These are phyloP conservation scores for Diabrotica balteata DNA, from an alignment of 2,888 invertebrate species.

Conservation along the genomic window DNA sequence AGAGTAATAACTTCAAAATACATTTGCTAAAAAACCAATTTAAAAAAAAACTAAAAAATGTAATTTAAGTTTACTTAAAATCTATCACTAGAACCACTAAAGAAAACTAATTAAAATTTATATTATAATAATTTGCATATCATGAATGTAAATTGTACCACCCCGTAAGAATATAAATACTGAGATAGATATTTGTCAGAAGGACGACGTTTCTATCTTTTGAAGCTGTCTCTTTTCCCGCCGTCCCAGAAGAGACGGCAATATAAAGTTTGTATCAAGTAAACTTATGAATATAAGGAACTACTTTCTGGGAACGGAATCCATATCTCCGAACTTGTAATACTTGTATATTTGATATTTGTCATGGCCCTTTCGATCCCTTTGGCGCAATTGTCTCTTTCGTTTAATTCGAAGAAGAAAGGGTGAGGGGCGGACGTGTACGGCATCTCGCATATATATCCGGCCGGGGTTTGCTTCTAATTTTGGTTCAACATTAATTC, in stretches of 20 bases:
- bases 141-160: no score
- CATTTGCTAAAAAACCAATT: no score
- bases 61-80: not conserved
- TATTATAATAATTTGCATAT: no score
- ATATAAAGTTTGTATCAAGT: slow-evolving; percentile 57
- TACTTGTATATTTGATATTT: slow-evolving; percentile 57
- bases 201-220: slow-evolving; percentile 46
- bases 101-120: no score
- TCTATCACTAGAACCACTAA: not conserved
- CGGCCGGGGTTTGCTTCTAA: slow-evolving; percentile 31
- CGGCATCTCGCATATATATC: slow-evolving; percentile 6
- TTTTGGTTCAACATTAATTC: slow-evolving; percentile 37
- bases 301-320: slow-evolving; percentile 52
- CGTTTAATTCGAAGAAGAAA: slow-evolving; percentile 26
- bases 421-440: slow-evolving; percentile 3
- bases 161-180: slow-evolving; percentile 19
- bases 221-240: slow-evolving; percentile 39
- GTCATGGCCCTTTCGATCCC: slow-evolving; percentile 46
- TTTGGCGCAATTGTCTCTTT: slow-evolving; percentile 45
- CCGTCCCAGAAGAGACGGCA: slow-evolving; percentile 46
- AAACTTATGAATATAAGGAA: slow-evolving; percentile 56
- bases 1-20: no score
- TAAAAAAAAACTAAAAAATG: no score
- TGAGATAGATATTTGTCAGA: slow-evolving; percentile 45
- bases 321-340: slow-evolving; percentile 56